phyloP scores from a whole-genome alignment of 2,888 invertebrate genomes.

The Pheosia gnoma region DNA sequence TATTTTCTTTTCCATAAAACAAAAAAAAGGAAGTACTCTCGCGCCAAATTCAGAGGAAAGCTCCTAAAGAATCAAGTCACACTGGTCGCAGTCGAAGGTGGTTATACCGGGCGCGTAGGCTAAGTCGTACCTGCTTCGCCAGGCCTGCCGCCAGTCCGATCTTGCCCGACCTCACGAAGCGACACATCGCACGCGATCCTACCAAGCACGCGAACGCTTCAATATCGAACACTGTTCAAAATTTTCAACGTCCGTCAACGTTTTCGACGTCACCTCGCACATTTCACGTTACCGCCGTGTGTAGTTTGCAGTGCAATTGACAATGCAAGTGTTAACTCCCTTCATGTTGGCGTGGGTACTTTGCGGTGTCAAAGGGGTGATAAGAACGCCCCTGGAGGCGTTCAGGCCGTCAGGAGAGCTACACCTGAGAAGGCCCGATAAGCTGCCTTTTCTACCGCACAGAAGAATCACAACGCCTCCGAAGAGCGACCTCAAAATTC shows the following conservation, averaged over 20 bases:
- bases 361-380: constrained; percentile 68
- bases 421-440: constrained; percentile 78
- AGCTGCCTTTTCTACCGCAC: constrained; percentile 71
- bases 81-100: constrained; percentile 64
- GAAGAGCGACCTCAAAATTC: constrained; percentile 84
- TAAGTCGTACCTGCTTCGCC: constrained; percentile 76
- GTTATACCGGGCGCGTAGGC: constrained; percentile 81
- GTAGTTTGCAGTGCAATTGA: constrained; percentile 36
- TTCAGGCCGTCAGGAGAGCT: constrained; percentile 78
- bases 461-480: constrained; percentile 79
- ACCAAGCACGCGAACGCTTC: constrained; percentile 43
- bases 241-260: constrained; percentile 30
- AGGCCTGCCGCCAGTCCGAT: constrained; percentile 74
- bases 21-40: constrained; percentile 20
- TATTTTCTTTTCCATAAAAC: constrained; percentile 6
- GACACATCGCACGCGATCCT: constrained; percentile 59
- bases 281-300: constrained; percentile 34
- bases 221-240: constrained; percentile 47
- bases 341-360: constrained; percentile 68
- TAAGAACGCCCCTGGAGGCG: constrained; percentile 83
- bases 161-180: constrained; percentile 66
- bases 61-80: constrained; percentile 64
- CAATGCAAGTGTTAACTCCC: constrained; percentile 74
- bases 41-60: constrained; percentile 43
- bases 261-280: constrained; percentile 29